Percentiles rank a stretch among this genome's conserved stretches.
These are phyloP conservation scores for Drosophila borborema DNA, from an alignment of 2,888 invertebrate species.

Conservation along the genomic window DNA sequence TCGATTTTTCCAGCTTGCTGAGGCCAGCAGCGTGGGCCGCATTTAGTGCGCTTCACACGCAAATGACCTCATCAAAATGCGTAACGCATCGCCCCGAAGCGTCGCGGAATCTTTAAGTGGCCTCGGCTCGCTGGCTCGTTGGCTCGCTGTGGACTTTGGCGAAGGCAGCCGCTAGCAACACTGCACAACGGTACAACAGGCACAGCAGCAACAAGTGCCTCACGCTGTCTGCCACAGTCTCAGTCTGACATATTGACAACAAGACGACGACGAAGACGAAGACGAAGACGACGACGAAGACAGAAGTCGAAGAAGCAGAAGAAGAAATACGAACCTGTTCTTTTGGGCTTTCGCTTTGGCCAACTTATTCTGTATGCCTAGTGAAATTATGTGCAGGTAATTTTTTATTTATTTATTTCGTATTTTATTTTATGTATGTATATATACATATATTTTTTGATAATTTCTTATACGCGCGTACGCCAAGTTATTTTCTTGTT, in stretches of 20 bases:
- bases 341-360: slow-evolving; percentile 62
- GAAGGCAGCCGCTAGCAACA: slow-evolving; percentile 7
- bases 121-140: not conserved
- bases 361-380: slow-evolving; percentile 28
- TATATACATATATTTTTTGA: slow-evolving; percentile 5
- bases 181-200: slow-evolving; percentile 62
- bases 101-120: slow-evolving; percentile 78
- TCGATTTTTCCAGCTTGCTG: slow-evolving; percentile 54
- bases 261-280: slow-evolving; percentile 30
- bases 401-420: slow-evolving; percentile 26
- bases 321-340: slow-evolving; percentile 72
- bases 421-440: slow-evolving; percentile 42
- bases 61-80: slow-evolving; percentile 81
- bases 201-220: slow-evolving; percentile 35
- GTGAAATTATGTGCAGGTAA: slow-evolving; percentile 71
- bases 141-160: not conserved
- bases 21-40: slow-evolving; percentile 49
- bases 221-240: slow-evolving; percentile 27
- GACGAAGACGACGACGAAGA: slow-evolving; percentile 40
- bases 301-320: slow-evolving; percentile 33
- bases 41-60: slow-evolving; percentile 81
- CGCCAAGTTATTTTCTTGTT: slow-evolving; percentile 69
- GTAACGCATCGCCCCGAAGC: slow-evolving; percentile 67
- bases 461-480: slow-evolving; percentile 47
- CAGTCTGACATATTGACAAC: slow-evolving; percentile 59